phyloP scores from a whole-genome alignment of 2,113 vertebrate genomes.

The Petroica traversi region DNA sequence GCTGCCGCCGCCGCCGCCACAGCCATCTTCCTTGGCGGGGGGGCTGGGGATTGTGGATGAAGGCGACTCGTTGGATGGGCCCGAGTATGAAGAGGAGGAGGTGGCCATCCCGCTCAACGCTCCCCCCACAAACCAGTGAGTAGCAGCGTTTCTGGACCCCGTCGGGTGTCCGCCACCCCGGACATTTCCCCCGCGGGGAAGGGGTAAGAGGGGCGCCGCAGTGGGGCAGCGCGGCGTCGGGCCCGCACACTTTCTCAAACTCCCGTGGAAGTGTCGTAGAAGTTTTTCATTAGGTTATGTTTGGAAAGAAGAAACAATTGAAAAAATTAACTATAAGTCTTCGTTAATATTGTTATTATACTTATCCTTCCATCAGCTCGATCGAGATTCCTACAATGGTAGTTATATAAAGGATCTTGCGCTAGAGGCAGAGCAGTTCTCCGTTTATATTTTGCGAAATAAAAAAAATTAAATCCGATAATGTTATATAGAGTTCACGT shows the following conservation, averaged over 20 bases:
- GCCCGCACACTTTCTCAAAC: background rate
- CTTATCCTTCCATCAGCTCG: background rate
- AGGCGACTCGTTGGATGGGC: constrained; percentile 90
- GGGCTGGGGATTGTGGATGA: constrained; percentile 86
- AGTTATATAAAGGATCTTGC: background rate
- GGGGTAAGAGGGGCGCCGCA: background rate
- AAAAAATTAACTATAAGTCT: background rate
- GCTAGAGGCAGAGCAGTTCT: background rate
- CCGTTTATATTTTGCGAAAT: background rate
- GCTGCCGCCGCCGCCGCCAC: constrained; percentile 76
- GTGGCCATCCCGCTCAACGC: constrained; percentile 92
- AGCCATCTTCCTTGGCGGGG: constrained; percentile 70
- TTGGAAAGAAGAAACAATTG: background rate
- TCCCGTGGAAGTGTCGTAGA: background rate
- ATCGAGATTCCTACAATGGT: background rate
- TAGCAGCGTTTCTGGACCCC: constrained; percentile 1
- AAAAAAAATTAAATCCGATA: background rate
- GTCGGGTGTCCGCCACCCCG: background rate
- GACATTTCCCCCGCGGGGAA: background rate
- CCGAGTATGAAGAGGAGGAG: constrained; percentile 94
- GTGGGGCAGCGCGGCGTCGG: background rate
- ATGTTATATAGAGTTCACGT: background rate
- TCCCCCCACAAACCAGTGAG: constrained; percentile 95
- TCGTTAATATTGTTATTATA: background rate
- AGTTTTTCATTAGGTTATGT: background rate